Evolutionary conservation across 2,888 invertebrate species (phyloP).

Genomic region (Atrina japonica): DNA sequence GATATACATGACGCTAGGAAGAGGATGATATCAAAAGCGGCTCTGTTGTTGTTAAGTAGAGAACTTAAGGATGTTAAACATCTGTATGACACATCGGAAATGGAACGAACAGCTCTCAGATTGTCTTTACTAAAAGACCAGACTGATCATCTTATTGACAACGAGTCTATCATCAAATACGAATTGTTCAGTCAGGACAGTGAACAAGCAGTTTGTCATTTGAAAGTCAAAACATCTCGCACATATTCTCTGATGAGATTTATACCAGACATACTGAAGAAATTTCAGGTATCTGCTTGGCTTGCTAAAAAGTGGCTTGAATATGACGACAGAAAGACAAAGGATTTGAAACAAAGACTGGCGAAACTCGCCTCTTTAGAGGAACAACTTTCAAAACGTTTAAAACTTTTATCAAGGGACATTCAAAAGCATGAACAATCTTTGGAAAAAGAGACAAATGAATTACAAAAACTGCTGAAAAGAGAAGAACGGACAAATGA

Average conservation of each 20-base stretch:
- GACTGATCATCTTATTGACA: slow-evolving; percentile 64
- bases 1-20: slow-evolving; percentile 54
- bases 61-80: slow-evolving; percentile 69
- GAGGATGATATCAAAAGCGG: slow-evolving; percentile 62
- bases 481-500: slow-evolving; percentile 64
- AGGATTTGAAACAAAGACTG: slow-evolving; percentile 64
- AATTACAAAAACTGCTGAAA: slow-evolving; percentile 7
- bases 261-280: slow-evolving; percentile 70
- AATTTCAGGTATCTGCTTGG: slow-evolving; percentile 69
- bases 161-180: slow-evolving; percentile 61
- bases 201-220: slow-evolving; percentile 56
- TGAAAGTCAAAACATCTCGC: slow-evolving; percentile 59
- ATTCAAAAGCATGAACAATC: slow-evolving; percentile 37
- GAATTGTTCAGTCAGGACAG: slow-evolving; percentile 69
- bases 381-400: slow-evolving; percentile 56
- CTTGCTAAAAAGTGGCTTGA: slow-evolving; percentile 68
- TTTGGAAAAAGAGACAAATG: not conserved
- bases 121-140: slow-evolving; percentile 66
- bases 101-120: slow-evolving; percentile 66
- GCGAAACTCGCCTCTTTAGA: slow-evolving; percentile 63
- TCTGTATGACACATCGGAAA: slow-evolving; percentile 69
- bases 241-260: slow-evolving; percentile 61
- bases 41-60: slow-evolving; percentile 61
- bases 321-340: slow-evolving; percentile 67
- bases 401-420: slow-evolving; percentile 57